Percentiles rank a stretch among this genome's conserved stretches.
Evolutionary conservation across 2,888 invertebrate genomes (phyloP).

Genomic region (Trimorus sp.): DNA sequence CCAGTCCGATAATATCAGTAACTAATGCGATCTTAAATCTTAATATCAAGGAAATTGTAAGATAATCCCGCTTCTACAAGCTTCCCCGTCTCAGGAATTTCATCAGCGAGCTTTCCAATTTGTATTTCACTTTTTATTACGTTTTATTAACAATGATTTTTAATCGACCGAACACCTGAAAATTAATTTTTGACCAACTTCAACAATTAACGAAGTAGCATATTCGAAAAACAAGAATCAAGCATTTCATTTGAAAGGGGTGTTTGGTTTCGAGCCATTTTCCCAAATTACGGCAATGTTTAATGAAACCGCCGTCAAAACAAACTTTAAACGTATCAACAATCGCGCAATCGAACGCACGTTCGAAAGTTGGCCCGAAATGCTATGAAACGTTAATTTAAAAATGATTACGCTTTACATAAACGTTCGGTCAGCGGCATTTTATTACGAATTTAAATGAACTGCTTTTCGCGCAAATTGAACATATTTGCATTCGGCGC

Average conservation of each 20-base stretch:
- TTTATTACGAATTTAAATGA: slow-evolving; percentile 51
- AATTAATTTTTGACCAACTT: too few relatives aligned
- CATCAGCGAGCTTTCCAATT: neutral
- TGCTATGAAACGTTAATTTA: slow-evolving; percentile 41
- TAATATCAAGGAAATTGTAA: slow-evolving; percentile 33
- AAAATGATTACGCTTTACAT: slow-evolving; percentile 54
- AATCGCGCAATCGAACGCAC: slow-evolving; percentile 12
- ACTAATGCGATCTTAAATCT: slow-evolving; percentile 35
- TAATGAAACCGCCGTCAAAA: neutral
- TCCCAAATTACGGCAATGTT: neutral
- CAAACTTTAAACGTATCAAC: slow-evolving; percentile 3
- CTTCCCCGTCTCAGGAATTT: neutral
- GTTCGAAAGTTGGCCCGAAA: slow-evolving; percentile 3
- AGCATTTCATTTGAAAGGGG: too few relatives aligned
- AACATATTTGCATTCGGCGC: slow-evolving; percentile 60
- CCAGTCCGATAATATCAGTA: slow-evolving; percentile 23
- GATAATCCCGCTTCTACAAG: slow-evolving; percentile 18
- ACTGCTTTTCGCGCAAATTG: slow-evolving; percentile 55
- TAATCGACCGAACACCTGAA: too few relatives aligned
- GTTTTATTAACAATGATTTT: too few relatives aligned
- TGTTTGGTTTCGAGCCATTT: too few relatives aligned
- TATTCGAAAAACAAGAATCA: too few relatives aligned
- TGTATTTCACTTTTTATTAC: neutral
- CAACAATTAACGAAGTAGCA: too few relatives aligned
- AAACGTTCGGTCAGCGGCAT: slow-evolving; percentile 40